Evolutionary conservation across 1,140 invertebrate genomes (phyloP), one percentile per base, ranked within the genome.

Genomic region (Drosophila pallidifrons): DNA sequence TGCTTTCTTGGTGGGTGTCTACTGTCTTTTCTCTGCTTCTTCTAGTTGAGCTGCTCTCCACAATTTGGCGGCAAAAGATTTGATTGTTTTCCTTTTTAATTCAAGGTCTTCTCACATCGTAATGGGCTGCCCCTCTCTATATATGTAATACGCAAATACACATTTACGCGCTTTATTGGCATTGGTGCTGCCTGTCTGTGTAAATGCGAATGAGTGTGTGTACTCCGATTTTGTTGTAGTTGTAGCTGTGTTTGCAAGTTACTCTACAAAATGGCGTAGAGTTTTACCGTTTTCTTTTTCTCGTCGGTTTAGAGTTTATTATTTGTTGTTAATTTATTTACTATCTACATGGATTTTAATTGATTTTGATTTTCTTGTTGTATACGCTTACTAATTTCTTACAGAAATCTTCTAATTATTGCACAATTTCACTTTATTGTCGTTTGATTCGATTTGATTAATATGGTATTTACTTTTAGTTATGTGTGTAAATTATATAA

Each of bases 361-460:
- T 47, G 41, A 67, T 79, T 47, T 79, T 71, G 45, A 47, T 45
- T 60, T 71, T 67, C 38, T 28, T 68, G 38, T 25, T 25, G 20
- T 16, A 46, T 28, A 47, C 4, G 7, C 85, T 89, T 89, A 89
- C 54, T n/a, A 78, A 88, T 85, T 88, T 89, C 83, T 88, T 70
- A 45, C 10, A 88, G 83, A 89, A 89, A 90, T 77, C 65, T 45
- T 79, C 76, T 81, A 81, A 79, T 90, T 90, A 89, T 86, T 91
- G 87, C 81, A 82, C 83, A 83, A 63, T 77, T 83, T 54, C 77
- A 89, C 68, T 54, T 68, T 49, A 49, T 66, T 77, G 51, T 65
- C 52, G 32, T 64, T 65, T 51, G 15, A 30, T 55, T 75, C 45
- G 65, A 20, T 46, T 71, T 68, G 57, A 58, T 58, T 79, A 45